Evolutionary conservation across 2,797 vertebrate species (phyloP).

Genomic region (Clarias platycephalus): DNA sequence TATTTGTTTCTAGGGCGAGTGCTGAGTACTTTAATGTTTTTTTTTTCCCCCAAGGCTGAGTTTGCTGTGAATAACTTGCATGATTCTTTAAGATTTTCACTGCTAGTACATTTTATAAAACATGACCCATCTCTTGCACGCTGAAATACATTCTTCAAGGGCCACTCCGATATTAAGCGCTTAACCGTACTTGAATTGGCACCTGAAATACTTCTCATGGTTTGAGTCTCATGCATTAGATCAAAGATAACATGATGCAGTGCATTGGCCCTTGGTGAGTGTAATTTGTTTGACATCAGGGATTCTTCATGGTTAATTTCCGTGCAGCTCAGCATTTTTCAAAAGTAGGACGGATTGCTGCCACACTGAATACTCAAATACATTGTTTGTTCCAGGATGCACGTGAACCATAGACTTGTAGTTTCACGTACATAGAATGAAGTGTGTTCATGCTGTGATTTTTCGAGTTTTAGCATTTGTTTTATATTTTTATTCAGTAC

Average conservation of each 20-base stretch:
- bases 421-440: background rate
- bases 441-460: background rate
- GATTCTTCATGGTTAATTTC: background rate
- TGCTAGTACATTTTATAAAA: conserved; percentile 24
- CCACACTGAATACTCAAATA: background rate
- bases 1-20: conserved; percentile 38
- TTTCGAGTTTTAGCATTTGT: background rate
- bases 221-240: background rate
- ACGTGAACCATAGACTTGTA: background rate
- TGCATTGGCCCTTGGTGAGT: background rate
- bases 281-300: background rate
- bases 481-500: background rate
- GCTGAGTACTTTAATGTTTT: conserved; percentile 34
- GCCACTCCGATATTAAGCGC: background rate
- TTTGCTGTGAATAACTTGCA: conserved; percentile 35
- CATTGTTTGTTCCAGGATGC: background rate
- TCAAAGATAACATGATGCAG: background rate
- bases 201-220: background rate
- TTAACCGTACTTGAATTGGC: background rate
- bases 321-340: background rate
- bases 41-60: conserved; percentile 30
- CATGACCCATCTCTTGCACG: background rate
- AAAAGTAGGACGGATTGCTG: conserved; percentile 16
- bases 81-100: conserved; percentile 19
- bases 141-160: conserved; percentile 6